These are phyloP conservation scores for Bolinopsis microptera DNA, from an alignment of 37 sponge, comb jelly and placozoan genomes.

Conservation along the genomic window DNA sequence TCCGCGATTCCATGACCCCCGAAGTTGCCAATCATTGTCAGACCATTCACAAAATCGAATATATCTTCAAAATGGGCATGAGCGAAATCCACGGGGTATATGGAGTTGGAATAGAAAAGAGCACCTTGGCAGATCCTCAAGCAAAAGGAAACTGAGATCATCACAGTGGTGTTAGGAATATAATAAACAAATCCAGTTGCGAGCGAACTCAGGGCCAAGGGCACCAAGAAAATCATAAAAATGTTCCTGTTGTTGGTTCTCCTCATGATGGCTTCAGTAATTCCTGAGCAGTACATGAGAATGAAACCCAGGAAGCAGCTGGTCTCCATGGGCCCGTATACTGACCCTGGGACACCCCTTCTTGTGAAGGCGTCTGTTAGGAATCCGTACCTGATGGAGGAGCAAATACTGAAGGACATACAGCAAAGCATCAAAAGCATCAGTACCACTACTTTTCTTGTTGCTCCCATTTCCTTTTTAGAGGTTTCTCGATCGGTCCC, in stretches of 20 bases:
- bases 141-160: neutral
- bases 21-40: neutral
- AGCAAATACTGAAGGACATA: too few species aligned
- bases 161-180: neutral
- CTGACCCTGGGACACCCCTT: neutral
- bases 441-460: too few species aligned
- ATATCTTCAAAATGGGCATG: neutral
- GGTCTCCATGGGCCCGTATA: neutral
- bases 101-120: neutral
- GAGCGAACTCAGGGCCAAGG: neutral
- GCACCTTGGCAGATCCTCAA: neutral
- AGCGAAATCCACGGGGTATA: neutral
- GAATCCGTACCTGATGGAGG: conserved; percentile 33
- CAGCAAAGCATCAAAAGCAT: too few species aligned
- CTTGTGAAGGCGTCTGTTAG: neutral
- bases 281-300: neutral
- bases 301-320: neutral
- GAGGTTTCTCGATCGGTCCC: too few species aligned
- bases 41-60: neutral
- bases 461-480: too few species aligned
- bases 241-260: neutral
- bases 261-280: neutral
- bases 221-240: neutral
- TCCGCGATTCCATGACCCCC: neutral
- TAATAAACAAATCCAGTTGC: conserved; percentile 9